Conservation (phyloP, 2,113 vertebrate genomes). For the Physeter macrocephalus region DNA sequence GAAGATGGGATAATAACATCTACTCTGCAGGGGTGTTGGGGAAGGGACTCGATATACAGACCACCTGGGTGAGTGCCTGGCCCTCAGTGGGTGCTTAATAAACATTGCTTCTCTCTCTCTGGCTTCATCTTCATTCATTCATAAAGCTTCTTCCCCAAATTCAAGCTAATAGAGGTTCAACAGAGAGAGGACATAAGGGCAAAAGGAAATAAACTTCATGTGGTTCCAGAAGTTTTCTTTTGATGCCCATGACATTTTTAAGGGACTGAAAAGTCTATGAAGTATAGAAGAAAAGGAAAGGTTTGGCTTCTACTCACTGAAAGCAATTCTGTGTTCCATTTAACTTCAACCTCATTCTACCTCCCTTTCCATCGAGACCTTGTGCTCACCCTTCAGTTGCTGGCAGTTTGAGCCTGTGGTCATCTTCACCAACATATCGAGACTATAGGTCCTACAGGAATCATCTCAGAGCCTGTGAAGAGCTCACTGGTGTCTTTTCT, state of each 20-base stretch:
- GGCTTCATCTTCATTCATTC: not conserved
- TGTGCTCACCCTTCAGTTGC: not conserved
- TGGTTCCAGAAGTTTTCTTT: not conserved
- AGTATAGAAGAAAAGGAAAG: not conserved
- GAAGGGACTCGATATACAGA: not conserved
- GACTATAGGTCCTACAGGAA: not conserved
- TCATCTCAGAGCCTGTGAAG: not conserved
- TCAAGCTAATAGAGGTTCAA: not conserved
- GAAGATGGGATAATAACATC: not conserved
- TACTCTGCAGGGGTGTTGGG: not conserved
- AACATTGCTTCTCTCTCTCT: not conserved
- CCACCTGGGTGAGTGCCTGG: not conserved
- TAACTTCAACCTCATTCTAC: not conserved
- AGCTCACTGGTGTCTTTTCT: not conserved
- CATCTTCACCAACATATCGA: not conserved
- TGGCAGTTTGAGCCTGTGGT: not conserved
- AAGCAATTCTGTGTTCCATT: not conserved
- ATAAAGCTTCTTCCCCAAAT: not conserved
- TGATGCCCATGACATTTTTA: not conserved
- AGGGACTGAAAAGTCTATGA: not conserved
- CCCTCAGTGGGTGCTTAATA: not conserved
- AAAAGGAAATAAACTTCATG: not conserved
- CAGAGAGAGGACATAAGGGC: not conserved
- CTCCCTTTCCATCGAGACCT: accelerated
- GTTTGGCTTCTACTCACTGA: not conserved